Base-by-base conservation (phyloP, 2,888 invertebrate species). In the Brassicogethes aeneus region DNA sequence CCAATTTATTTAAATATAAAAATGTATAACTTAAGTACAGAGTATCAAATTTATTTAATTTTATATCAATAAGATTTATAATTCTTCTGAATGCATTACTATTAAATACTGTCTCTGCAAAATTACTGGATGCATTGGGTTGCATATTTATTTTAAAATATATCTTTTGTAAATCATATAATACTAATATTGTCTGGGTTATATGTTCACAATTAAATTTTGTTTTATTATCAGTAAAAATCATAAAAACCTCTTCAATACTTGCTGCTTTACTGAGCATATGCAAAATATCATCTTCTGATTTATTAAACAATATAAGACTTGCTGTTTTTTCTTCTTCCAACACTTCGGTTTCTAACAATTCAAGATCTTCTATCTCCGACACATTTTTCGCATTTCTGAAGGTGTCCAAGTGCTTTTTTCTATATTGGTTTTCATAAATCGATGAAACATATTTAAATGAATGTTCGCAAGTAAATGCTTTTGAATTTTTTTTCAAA, bases 1-100 rank as follows among this genome's bases (percentile, higher is more conserved):
- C 71, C 48, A 75, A 61, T 56, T 71, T 71, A 33, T 63, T 66
- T 35, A 76, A 57, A 48, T 73, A 72, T 13, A 72, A 56, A 16
- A 72, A 59, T 38, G 65, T 59, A 44, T 67, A 69, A 45, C 71
- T 69, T 23, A 70, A 50, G 17, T 66, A 65, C 23, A 69, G 57
- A 1, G 57, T 34, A 46, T 66, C 59, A 55, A 73, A 67, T 2
- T 56, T 23, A 3, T 50, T 15, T 16, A 65, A 45, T 13, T 62
- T 57, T 2, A 56, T 32, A 3, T 56, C 52, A 10, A 74, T 53
- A 2, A 48, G 15, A 2, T 57, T 37, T 32, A 32, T 10, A 5
- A 32, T 3, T 8, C 13, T 5, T 32, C 12, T 47, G 52, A 65
- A 69, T n/a, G 58, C 43, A 33, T 52, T 46, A 5, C 52, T 42